A percentile compares a stretch with the other conserved stretches of the same genome.
These are phyloP conservation scores for Arctopsyche grandis DNA, from an alignment of 1,140 invertebrate genomes.

Conservation along the genomic window DNA sequence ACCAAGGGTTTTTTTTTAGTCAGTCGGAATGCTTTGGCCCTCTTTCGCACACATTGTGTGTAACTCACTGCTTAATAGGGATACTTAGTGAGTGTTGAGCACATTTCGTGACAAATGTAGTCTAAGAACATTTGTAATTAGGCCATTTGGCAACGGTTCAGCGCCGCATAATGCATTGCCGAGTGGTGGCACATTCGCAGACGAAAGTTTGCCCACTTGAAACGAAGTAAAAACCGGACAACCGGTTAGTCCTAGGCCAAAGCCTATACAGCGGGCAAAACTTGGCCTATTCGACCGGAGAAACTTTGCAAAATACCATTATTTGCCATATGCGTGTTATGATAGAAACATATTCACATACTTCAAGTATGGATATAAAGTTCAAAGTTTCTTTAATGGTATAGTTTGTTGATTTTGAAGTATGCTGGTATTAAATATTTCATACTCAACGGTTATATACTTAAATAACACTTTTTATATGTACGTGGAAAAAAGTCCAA, in stretches of 20 bases:
- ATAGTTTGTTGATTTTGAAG: too few species aligned
- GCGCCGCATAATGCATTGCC: constrained; percentile 35
- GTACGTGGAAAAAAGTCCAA: too few species aligned
- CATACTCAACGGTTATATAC: too few species aligned
- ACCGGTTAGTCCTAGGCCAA: too few species aligned
- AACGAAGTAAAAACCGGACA: not conserved
- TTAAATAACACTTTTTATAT: too few species aligned
- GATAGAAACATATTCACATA: too few species aligned
- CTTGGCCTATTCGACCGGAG: not conserved
- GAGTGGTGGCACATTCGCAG: constrained; percentile 3
- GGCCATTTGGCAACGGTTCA: constrained; percentile 44
- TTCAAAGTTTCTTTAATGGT: too few species aligned
- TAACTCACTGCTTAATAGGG: constrained; percentile 34
- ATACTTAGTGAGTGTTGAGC: constrained; percentile 40
- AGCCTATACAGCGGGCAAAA: too few species aligned
- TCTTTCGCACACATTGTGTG: not conserved
- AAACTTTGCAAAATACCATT: too few species aligned
- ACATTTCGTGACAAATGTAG: constrained; percentile 39
- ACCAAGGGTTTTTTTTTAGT: not conserved
- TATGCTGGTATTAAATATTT: too few species aligned
- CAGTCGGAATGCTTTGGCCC: not conserved
- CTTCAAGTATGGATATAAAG: too few species aligned
- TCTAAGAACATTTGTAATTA: constrained; percentile 45
- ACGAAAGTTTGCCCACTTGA: constrained; percentile 4
- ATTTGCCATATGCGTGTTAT: too few species aligned